Evolutionary conservation across 2,113 vertebrate genomes (phyloP).

Genomic region (Leptocoma aspasia): DNA sequence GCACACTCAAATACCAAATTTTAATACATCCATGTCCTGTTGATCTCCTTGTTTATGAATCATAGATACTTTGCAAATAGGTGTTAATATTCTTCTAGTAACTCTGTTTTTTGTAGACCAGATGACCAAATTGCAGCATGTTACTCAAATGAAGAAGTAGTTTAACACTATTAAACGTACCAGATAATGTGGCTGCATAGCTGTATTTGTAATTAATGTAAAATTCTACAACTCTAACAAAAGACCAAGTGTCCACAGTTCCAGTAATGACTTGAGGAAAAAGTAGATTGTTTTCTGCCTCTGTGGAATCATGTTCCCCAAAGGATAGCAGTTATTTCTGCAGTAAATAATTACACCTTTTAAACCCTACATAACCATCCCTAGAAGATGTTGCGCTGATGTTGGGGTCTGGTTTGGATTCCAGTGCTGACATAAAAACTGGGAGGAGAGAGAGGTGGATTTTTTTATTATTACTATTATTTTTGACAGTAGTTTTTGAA

Average conservation of each 20-base stretch:
- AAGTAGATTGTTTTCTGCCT: neutral
- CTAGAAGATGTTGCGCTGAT: neutral
- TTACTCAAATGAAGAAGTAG: neutral
- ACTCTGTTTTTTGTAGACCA: neutral
- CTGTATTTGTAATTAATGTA: neutral
- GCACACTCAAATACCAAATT: neutral
- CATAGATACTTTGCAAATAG: neutral
- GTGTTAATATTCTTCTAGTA: neutral
- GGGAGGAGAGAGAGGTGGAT: neutral
- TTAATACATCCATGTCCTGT: rapidly evolving
- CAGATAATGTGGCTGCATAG: neutral
- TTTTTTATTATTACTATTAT: neutral
- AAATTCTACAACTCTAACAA: neutral
- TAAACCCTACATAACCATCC: rapidly evolving
- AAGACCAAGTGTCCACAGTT: neutral
- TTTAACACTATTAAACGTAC: rapidly evolving
- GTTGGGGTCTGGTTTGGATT: neutral
- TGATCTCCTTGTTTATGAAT: neutral
- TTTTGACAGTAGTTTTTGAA: neutral
- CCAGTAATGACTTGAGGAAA: neutral
- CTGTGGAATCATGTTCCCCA: neutral
- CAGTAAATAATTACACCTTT: neutral
- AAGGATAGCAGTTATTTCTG: neutral
- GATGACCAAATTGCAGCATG: neutral
- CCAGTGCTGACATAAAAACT: neutral